These are phyloP conservation scores for Melitaea athalia DNA, from an alignment of 2,888 invertebrate genomes.

Conservation along the genomic window DNA sequence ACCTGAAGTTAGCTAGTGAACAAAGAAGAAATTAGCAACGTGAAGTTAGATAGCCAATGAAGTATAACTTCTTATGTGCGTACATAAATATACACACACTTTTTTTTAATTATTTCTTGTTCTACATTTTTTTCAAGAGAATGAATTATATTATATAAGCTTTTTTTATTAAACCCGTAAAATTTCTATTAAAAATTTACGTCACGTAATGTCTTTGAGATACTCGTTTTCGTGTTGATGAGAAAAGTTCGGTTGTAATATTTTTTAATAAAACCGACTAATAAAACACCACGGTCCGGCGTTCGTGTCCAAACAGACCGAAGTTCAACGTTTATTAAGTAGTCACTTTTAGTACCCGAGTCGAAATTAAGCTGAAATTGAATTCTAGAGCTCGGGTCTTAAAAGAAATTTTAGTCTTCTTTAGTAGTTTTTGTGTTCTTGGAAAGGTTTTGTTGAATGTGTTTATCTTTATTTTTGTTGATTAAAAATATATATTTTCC, in stretches of 20 bases:
- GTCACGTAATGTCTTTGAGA: constrained; percentile 6
- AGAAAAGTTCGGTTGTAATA: constrained; percentile 40
- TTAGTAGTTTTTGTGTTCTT: too few species aligned
- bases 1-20: too few species aligned
- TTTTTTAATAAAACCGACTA: constrained; percentile 41
- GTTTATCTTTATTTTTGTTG: too few species aligned
- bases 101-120: too few species aligned
- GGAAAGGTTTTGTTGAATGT: background rate
- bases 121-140: too few species aligned
- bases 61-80: too few species aligned
- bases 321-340: constrained; percentile 17
- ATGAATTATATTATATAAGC: too few species aligned
- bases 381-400: background rate
- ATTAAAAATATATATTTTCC: too few species aligned
- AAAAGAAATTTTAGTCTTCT: background rate
- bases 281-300: constrained; percentile 29
- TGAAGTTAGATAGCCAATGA: too few species aligned
- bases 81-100: too few species aligned
- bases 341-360: background rate
- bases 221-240: constrained; percentile 24
- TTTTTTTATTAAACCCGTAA: constrained; percentile 1
- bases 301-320: constrained; percentile 10
- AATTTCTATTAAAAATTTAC: constrained; percentile 10
- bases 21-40: too few species aligned
- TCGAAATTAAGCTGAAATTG: constrained; percentile 6